Evolutionary conservation across 2,888 invertebrate genomes (phyloP).

Genomic region (Drosophila rubida): DNA sequence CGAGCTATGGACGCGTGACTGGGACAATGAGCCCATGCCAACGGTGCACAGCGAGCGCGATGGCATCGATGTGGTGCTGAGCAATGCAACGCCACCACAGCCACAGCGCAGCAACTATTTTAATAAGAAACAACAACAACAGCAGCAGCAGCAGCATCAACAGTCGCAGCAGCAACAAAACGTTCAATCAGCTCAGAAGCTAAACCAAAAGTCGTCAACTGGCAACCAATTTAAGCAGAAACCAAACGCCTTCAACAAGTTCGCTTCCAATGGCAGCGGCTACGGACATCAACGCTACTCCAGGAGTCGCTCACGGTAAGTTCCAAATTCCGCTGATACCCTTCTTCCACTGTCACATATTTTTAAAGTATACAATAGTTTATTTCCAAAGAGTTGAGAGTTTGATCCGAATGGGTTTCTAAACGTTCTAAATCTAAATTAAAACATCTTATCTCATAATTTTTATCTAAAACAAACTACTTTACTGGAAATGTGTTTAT

Average conservation of each 20-base stretch:
- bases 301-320: slow-evolving; percentile 82
- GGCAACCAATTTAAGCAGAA: slow-evolving; percentile 67
- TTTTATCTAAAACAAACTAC: no score
- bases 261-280: slow-evolving; percentile 45
- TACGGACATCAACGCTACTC: slow-evolving; percentile 82
- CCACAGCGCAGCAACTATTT: slow-evolving; percentile 84
- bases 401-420: no score
- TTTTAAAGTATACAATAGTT: not conserved
- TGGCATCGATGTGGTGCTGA: slow-evolving; percentile 85
- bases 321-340: slow-evolving; percentile 1
- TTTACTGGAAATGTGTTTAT: no score
- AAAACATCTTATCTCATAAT: no score
- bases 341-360: not conserved
- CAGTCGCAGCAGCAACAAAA: slow-evolving; percentile 29
- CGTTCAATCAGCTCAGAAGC: slow-evolving; percentile 32
- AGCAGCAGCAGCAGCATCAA: slow-evolving; percentile 48
- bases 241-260: slow-evolving; percentile 79
- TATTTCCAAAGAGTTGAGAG: no score
- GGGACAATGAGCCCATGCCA: slow-evolving; percentile 97
- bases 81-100: slow-evolving; percentile 85
- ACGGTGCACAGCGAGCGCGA: slow-evolving; percentile 92
- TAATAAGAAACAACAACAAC: slow-evolving; percentile 63
- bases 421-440: no score
- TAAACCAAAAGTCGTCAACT: slow-evolving; percentile 65
- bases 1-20: slow-evolving; percentile 95